Percentiles rank a stretch among this genome's conserved stretches.
phyloP scores from a whole-genome alignment of 2,888 invertebrate genomes.

The Andrena bicolor region DNA sequence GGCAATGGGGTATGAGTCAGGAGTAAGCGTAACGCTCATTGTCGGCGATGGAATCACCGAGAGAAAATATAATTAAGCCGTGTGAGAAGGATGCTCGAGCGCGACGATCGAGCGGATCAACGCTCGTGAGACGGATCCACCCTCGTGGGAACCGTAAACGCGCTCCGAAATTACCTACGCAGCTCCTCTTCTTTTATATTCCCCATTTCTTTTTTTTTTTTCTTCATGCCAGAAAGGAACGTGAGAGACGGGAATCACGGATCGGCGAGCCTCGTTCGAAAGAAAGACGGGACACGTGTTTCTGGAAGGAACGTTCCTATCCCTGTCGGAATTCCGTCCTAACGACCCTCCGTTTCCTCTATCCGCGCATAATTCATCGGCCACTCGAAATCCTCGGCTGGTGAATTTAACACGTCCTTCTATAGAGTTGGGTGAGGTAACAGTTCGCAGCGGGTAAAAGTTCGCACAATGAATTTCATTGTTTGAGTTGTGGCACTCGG shows the following conservation, averaged over 20 bases:
- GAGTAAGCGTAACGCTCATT: slow-evolving; percentile 23
- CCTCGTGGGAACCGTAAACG: slow-evolving; percentile 46
- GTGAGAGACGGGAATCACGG: slow-evolving; percentile 65
- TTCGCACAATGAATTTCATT: no score
- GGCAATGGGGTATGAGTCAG: slow-evolving; percentile 9
- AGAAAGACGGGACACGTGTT: slow-evolving; percentile 62
- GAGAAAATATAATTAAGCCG: slow-evolving; percentile 42
- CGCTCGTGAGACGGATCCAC: slow-evolving; percentile 41
- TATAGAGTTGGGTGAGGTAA: no score
- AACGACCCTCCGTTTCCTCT: slow-evolving; percentile 52
- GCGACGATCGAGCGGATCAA: slow-evolving; percentile 27
- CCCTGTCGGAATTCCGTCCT: slow-evolving; percentile 40
- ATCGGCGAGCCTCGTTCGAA: slow-evolving; percentile 43
- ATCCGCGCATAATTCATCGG: slow-evolving; percentile 40
- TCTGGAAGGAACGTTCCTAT: slow-evolving; percentile 39
- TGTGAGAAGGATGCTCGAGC: slow-evolving; percentile 36
- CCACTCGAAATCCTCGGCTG: slow-evolving; percentile 16
- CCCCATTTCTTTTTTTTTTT: no score
- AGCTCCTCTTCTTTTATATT: slow-evolving; percentile 37
- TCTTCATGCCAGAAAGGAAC: slow-evolving; percentile 31
- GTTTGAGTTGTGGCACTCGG: no score
- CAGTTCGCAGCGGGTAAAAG: no score
- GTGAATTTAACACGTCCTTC: neutral
- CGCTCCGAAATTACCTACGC: slow-evolving; percentile 28
- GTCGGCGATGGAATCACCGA: slow-evolving; percentile 29